phyloP scores from a whole-genome alignment of 2,797 vertebrate genomes.

The Enteromius fasciolatus region DNA sequence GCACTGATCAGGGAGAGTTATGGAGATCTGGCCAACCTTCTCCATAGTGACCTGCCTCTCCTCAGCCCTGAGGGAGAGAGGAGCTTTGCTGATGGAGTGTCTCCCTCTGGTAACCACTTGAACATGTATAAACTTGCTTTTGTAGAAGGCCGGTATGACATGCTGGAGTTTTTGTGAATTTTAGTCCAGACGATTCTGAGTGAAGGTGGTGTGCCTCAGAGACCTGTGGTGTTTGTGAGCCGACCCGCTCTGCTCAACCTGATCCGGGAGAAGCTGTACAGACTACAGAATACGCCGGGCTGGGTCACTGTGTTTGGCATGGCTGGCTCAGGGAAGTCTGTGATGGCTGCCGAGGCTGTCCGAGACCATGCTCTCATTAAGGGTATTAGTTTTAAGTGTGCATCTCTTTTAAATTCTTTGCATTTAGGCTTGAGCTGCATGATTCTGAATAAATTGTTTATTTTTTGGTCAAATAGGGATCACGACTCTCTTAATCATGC shows the following conservation, averaged over 20 bases:
- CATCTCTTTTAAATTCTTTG: neutral
- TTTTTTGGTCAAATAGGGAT: no score
- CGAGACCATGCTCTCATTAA: slow-evolving; percentile 84
- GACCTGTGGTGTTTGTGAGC: slow-evolving; percentile 92
- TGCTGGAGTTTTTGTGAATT: neutral
- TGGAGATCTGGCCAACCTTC: slow-evolving; percentile 85
- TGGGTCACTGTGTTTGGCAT: slow-evolving; percentile 97
- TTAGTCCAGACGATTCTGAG: slow-evolving; percentile 80
- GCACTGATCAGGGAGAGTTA: slow-evolving; percentile 89
- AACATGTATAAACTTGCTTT: neutral
- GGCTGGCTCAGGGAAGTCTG: slow-evolving; percentile 98
- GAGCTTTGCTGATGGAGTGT: slow-evolving; percentile 74
- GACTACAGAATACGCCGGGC: slow-evolving; percentile 80
- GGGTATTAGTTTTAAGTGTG: slow-evolving; percentile 64
- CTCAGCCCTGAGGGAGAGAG: slow-evolving; percentile 72
- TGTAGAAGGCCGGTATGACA: neutral
- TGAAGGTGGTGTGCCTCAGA: slow-evolving; percentile 94
- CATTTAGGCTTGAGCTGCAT: neutral
- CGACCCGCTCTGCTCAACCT: slow-evolving; percentile 81
- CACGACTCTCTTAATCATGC: no score
- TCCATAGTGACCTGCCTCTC: slow-evolving; percentile 79
- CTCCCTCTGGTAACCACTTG: slow-evolving; percentile 81
- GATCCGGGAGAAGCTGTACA: slow-evolving; percentile 83
- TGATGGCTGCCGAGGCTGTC: slow-evolving; percentile 91
- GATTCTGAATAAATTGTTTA: no score